These are phyloP conservation scores for Xyrichtys novacula DNA, from an alignment of 2,797 vertebrate species.

Conservation along the genomic window DNA sequence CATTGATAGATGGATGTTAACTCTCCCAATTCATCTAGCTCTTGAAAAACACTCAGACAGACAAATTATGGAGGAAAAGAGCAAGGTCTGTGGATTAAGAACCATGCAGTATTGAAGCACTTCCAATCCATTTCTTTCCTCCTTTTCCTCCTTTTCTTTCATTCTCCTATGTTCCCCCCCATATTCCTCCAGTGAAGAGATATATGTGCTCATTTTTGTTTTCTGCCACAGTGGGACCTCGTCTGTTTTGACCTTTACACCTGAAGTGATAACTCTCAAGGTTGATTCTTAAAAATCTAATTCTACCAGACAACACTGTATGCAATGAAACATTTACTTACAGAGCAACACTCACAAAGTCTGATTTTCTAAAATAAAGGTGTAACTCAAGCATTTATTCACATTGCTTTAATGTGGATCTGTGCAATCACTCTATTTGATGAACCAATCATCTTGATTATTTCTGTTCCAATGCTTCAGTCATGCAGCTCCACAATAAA, in stretches of 20 bases:
- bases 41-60: constrained; percentile 60
- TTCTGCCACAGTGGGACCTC: background rate
- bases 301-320: background rate
- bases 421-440: background rate
- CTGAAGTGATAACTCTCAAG: background rate
- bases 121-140: constrained; percentile 33
- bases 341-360: no score
- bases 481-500: background rate
- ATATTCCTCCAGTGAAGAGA: background rate
- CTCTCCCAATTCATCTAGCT: constrained; percentile 58
- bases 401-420: background rate
- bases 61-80: constrained; percentile 54
- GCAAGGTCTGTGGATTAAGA: background rate
- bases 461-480: background rate
- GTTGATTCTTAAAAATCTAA: background rate
- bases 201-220: background rate
- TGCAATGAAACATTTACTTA: no score
- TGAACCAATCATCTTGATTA: background rate
- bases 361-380: background rate
- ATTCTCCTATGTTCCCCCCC: background rate
- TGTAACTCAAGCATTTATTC: background rate
- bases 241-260: background rate
- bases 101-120: constrained; percentile 25
- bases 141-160: constrained; percentile 16
- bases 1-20: constrained; percentile 63